A percentile compares a stretch with the other conserved stretches of the same genome.
phyloP scores from a whole-genome alignment of 2,113 vertebrate genomes.

The Ciconia boyciana region DNA sequence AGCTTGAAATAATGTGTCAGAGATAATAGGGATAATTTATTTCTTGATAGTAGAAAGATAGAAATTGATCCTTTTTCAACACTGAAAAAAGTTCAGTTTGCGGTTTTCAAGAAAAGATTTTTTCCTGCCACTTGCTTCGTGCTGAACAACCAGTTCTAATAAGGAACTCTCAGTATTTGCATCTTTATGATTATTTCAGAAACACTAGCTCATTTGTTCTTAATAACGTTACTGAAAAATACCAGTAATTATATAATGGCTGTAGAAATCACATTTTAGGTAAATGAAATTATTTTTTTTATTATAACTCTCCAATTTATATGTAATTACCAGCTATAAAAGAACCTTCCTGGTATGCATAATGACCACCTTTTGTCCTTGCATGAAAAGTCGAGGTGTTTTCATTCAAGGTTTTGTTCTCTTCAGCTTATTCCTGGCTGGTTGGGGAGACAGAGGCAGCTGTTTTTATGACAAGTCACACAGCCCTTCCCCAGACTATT shows the following conservation, averaged over 20 bases:
- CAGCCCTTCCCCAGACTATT: slow-evolving; percentile 65
- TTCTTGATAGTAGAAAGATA: slow-evolving; percentile 18
- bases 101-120: slow-evolving; percentile 33
- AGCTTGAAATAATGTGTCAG: slow-evolving; percentile 1
- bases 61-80: slow-evolving; percentile 35
- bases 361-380: slow-evolving; percentile 83
- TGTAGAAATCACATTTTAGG: slow-evolving; percentile 78
- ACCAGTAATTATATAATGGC: slow-evolving; percentile 83
- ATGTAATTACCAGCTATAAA: slow-evolving; percentile 82
- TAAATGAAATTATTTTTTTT: slow-evolving; percentile 79
- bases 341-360: slow-evolving; percentile 83
- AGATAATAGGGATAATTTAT: slow-evolving; percentile 7
- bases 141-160: slow-evolving; percentile 51
- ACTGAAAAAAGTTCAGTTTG: slow-evolving; percentile 57
- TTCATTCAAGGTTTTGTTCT: slow-evolving; percentile 82
- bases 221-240: slow-evolving; percentile 77
- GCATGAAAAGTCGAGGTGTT: slow-evolving; percentile 81
- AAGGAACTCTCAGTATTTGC: slow-evolving; percentile 73
- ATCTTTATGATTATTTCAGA: slow-evolving; percentile 73
- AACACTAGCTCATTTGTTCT: slow-evolving; percentile 70
- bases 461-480: slow-evolving; percentile 74
- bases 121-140: slow-evolving; percentile 25
- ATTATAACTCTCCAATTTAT: slow-evolving; percentile 79
- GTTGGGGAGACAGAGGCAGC: slow-evolving; percentile 77
- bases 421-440: slow-evolving; percentile 77